Conservation (phyloP, 2,113 vertebrate genomes). For the Sisor rabdophorus region DNA sequence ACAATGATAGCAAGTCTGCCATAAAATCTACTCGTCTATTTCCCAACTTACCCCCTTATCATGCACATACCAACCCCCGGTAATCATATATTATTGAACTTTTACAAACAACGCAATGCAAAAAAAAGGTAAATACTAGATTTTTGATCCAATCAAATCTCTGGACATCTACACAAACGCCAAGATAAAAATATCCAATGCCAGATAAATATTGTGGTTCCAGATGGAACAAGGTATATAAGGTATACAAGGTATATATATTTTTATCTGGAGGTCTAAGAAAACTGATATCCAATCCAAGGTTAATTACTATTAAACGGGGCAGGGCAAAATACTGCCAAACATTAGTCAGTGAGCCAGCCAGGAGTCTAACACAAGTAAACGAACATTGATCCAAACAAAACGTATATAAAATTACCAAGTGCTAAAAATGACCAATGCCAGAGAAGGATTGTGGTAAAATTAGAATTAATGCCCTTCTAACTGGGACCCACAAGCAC, state of each 20-base stretch:
- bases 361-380: too few relatives aligned
- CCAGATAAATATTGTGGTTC: background rate
- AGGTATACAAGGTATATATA: too few relatives aligned
- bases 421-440: background rate
- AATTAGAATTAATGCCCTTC: too few relatives aligned
- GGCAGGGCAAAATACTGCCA: too few relatives aligned
- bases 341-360: too few relatives aligned
- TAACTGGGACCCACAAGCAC: too few relatives aligned
- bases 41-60: too few relatives aligned
- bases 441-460: constrained; percentile 8
- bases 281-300: too few relatives aligned
- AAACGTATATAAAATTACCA: background rate
- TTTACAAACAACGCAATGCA: background rate
- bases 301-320: too few relatives aligned
- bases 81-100: background rate
- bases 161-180: background rate
- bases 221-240: too few relatives aligned
- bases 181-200: background rate
- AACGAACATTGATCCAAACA: background rate
- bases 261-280: too few relatives aligned
- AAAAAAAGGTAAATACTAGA: background rate
- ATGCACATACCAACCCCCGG: background rate
- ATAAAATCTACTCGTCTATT: background rate
- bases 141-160: background rate
- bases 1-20: background rate